Conservation (phyloP, 2,888 invertebrate species). For the Argyresthia goedartella region DNA sequence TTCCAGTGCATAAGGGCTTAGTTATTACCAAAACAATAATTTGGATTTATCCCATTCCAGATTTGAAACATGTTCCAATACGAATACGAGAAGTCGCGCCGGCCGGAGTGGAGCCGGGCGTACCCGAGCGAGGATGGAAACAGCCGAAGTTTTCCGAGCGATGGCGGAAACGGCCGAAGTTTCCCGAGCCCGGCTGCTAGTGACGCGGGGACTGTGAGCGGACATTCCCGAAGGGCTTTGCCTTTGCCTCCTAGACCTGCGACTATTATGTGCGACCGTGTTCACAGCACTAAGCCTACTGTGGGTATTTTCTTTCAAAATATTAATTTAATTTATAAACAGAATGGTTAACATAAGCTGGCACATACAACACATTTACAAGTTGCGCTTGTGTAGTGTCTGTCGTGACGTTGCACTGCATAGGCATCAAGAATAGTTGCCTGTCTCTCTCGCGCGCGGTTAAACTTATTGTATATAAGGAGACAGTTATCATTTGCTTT, state of each 20-base stretch:
- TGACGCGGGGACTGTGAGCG: slow-evolving; percentile 16
- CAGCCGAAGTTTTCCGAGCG: slow-evolving; percentile 3
- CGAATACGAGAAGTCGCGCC: slow-evolving; percentile 47
- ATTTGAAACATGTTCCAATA: slow-evolving; percentile 49
- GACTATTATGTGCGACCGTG: slow-evolving; percentile 21
- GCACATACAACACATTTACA: too few relatives aligned
- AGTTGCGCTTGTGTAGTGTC: too few relatives aligned
- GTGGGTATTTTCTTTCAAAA: slow-evolving; percentile 23
- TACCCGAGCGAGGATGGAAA: slow-evolving; percentile 6
- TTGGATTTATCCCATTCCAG: not conserved
- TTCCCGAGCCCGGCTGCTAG: slow-evolving; percentile 19
- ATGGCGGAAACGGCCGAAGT: slow-evolving; percentile 1
- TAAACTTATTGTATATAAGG: too few relatives aligned
- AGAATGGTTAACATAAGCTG: too few relatives aligned
- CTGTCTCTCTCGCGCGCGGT: too few relatives aligned
- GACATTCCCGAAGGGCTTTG: slow-evolving; percentile 13
- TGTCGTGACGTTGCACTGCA: too few relatives aligned
- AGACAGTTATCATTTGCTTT: too few relatives aligned
- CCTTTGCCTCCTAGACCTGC: slow-evolving; percentile 44
- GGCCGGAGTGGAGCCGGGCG: slow-evolving; percentile 26
- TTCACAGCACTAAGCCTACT: slow-evolving; percentile 36
- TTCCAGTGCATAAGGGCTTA: too few relatives aligned
- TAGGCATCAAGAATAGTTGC: too few relatives aligned
- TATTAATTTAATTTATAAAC: too few relatives aligned
- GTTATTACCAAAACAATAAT: too few relatives aligned